Evolutionary conservation across 2,113 vertebrate species (phyloP).

Genomic region (Chaetura pelagica): DNA sequence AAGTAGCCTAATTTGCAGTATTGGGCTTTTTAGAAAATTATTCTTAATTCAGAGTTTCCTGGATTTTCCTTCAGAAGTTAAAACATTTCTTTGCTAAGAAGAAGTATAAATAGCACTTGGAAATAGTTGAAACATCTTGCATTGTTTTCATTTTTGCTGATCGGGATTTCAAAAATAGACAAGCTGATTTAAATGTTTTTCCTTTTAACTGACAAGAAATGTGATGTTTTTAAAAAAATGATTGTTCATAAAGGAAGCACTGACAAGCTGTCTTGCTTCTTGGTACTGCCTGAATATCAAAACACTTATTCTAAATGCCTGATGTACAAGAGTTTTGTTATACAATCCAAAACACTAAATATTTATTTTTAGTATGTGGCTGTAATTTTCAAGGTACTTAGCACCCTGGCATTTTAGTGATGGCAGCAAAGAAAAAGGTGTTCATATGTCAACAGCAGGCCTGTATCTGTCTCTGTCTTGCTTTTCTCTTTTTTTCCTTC

Average conservation of each 20-base stretch:
- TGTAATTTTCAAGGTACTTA: conserved; percentile 41
- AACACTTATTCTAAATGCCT: conserved; percentile 38
- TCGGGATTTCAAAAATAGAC: conserved; percentile 45
- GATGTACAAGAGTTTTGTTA: conserved; percentile 6
- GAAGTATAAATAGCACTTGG: not conserved
- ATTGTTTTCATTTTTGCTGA: conserved; percentile 52
- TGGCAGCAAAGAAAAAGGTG: not conserved
- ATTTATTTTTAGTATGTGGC: not conserved
- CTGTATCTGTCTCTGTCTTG: not conserved
- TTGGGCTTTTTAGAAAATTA: not conserved
- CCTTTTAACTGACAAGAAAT: conserved; percentile 36
- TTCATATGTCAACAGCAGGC: not conserved
- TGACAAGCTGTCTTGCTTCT: conserved; percentile 50
- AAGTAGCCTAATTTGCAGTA: not conserved
- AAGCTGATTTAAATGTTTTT: conserved; percentile 52
- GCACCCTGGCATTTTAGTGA: conserved; percentile 11
- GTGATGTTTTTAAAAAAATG: too few relatives aligned
- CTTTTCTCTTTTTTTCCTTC: not conserved
- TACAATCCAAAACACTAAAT: not conserved
- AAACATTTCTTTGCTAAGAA: not conserved
- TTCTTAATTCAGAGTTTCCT: not conserved
- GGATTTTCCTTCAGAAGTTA: not conserved
- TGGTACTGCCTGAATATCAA: conserved; percentile 44
- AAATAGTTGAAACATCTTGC: conserved; percentile 5
- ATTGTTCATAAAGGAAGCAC: not conserved